phyloP scores from a whole-genome alignment of 2,888 invertebrate species.

The Zootermopsis nevadensis region DNA sequence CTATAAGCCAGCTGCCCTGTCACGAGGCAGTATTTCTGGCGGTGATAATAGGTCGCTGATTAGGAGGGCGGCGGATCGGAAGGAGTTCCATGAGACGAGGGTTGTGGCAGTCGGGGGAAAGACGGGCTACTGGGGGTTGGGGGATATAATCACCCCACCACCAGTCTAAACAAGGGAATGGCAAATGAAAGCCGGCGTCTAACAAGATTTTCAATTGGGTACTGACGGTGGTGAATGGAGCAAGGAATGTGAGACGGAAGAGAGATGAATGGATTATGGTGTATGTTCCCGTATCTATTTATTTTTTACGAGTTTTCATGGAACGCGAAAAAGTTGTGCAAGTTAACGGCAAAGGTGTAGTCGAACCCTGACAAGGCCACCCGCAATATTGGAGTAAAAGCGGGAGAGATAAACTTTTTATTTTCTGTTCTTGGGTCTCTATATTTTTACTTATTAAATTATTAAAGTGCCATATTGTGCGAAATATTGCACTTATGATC shows the following conservation, averaged over 20 bases:
- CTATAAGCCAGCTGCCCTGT: slow-evolving; percentile 30
- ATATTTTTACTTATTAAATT: too few relatives aligned
- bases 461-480: too few relatives aligned
- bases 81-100: slow-evolving; percentile 20
- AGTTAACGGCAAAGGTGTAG: too few relatives aligned
- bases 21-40: slow-evolving; percentile 31
- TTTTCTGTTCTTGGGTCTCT: too few relatives aligned
- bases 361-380: too few relatives aligned
- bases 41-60: slow-evolving; percentile 41
- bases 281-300: neutral
- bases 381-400: too few relatives aligned
- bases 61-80: slow-evolving; percentile 19
- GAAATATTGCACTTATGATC: too few relatives aligned
- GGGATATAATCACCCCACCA: neutral
- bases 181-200: slow-evolving; percentile 37
- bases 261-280: too few relatives aligned
- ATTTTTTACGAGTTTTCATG: too few relatives aligned
- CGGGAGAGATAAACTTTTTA: too few relatives aligned
- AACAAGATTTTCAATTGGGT: slow-evolving; percentile 47
- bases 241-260: neutral
- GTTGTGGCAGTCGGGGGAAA: slow-evolving; percentile 7
- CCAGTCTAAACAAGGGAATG: slow-evolving; percentile 36
- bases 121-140: slow-evolving; percentile 7
- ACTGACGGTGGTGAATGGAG: slow-evolving; percentile 44
- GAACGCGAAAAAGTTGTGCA: too few relatives aligned